phyloP scores from a whole-genome alignment of 2,888 invertebrate genomes.

The Stenoptilia bipunctidactyla region DNA sequence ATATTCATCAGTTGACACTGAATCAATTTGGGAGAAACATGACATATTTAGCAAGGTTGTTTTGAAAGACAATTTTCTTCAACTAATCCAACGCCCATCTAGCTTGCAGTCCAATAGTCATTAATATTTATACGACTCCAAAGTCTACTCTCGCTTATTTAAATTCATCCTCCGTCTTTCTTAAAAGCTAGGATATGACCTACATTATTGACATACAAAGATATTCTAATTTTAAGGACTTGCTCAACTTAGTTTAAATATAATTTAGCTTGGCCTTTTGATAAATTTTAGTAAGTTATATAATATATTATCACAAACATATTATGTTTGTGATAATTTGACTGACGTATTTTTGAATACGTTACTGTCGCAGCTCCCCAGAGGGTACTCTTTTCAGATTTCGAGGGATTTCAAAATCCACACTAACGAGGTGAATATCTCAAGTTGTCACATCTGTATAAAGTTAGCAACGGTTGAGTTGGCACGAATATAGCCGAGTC shows the following conservation, averaged over 20 bases:
- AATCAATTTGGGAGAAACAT: constrained; percentile 20
- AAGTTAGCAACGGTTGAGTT: constrained; percentile 29
- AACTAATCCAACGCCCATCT: constrained; percentile 49
- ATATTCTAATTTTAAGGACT: no score
- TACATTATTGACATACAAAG: no score
- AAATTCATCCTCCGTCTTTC: constrained; percentile 54
- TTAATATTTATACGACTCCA: constrained; percentile 62
- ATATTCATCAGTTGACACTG: constrained; percentile 25
- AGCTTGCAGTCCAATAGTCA: constrained; percentile 38
- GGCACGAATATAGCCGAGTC: constrained; percentile 14
- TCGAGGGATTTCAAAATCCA: constrained; percentile 22
- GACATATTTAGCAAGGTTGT: constrained; percentile 17
- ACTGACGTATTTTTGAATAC: constrained; percentile 8
- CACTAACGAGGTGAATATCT: constrained; percentile 39
- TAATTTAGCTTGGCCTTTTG: no score
- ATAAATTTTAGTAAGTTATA: no score
- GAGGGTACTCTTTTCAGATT: constrained; percentile 24
- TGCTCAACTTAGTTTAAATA: no score
- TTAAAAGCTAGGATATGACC: constrained; percentile 22
- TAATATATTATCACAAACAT: no score
- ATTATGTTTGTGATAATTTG: no score
- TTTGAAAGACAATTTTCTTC: constrained; percentile 34
- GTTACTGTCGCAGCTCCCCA: constrained; percentile 11
- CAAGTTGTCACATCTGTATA: constrained; percentile 32
- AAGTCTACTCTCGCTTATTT: constrained; percentile 61